Evolutionary conservation across 30 jellyfish, hydroid and myxozoan species (phyloP).

Genomic region (Hydractinia echinata): DNA sequence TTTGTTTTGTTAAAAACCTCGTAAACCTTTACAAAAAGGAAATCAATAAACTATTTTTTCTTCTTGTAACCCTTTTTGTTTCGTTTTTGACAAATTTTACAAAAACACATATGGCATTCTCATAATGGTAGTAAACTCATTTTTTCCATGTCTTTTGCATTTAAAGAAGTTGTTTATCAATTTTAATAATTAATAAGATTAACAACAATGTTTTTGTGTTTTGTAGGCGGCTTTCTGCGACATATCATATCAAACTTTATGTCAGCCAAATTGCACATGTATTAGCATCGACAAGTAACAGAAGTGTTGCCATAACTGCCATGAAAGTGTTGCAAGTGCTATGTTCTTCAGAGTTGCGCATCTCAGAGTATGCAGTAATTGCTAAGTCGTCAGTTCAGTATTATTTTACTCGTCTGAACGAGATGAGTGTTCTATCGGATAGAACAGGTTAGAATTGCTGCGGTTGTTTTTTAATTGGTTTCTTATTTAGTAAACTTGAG

Average conservation of each 20-base stretch:
- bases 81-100: background rate
- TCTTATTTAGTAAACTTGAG: too few species aligned
- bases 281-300: background rate
- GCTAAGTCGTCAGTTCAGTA: background rate
- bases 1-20: background rate
- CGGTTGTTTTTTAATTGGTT: too few species aligned
- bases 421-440: background rate
- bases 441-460: background rate
- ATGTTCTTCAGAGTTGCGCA: background rate
- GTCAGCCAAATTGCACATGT: background rate
- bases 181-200: too few species aligned
- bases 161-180: background rate
- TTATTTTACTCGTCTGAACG: background rate
- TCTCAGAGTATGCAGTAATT: conserved; percentile 9
- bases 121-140: background rate
- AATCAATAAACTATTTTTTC: background rate
- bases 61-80: background rate
- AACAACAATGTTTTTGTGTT: too few species aligned
- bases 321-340: background rate
- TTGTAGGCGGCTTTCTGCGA: background rate
- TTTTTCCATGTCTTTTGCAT: background rate
- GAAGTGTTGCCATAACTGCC: background rate
- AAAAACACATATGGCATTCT: background rate
- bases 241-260: background rate
- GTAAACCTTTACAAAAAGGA: too few species aligned